A percentile compares a stretch with the other conserved stretches of the same genome.
phyloP scores from a whole-genome alignment of 2,113 vertebrate species.

The Propithecus coquereli region DNA sequence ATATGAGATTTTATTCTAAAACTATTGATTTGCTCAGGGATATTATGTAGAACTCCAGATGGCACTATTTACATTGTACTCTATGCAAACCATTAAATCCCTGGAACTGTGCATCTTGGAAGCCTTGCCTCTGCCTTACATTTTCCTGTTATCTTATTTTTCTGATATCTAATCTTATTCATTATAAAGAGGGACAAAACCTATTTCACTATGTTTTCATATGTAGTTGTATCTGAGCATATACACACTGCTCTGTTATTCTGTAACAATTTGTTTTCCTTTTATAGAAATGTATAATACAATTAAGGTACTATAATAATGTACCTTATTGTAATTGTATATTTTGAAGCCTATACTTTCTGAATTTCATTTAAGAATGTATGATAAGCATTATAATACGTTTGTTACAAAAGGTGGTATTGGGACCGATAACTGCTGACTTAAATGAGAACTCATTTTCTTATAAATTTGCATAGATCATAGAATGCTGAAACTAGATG shows the following conservation, averaged over 20 bases:
- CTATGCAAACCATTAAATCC: neutral
- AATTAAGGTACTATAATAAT: neutral
- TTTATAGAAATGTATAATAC: neutral
- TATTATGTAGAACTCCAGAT: constrained; percentile 48
- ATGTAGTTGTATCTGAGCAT: neutral
- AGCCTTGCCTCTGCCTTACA: neutral
- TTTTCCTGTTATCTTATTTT: neutral
- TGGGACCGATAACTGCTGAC: neutral
- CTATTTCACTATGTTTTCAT: neutral
- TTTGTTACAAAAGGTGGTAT: neutral
- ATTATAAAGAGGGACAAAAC: neutral
- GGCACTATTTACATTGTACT: constrained; percentile 37
- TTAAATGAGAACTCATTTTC: constrained; percentile 7
- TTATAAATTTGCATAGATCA: constrained; percentile 17
- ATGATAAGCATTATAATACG: neutral
- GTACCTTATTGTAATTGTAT: neutral
- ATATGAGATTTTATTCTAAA: neutral
- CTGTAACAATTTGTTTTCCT: neutral
- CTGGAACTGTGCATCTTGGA: neutral
- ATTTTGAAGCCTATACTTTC: neutral
- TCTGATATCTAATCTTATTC: neutral
- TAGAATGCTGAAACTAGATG: neutral
- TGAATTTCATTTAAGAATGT: neutral
- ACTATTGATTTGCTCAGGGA: neutral
- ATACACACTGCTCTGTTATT: neutral